Base-by-base conservation (phyloP, 2,113 vertebrate species). In the Gnathochromis pfefferi region DNA sequence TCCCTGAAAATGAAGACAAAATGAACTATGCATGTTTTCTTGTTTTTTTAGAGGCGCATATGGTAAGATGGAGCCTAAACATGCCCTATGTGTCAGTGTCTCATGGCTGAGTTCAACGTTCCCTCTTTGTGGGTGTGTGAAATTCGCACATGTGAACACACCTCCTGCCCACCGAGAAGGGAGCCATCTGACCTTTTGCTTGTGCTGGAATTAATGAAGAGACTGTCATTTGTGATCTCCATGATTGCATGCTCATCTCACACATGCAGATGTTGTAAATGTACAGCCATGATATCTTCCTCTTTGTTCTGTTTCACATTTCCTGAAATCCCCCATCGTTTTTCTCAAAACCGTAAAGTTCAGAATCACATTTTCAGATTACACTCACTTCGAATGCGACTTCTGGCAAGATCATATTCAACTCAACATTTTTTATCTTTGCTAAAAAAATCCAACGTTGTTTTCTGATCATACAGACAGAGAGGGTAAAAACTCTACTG, bases 141-240 rank as follows among this genome's bases (percentile, higher is more conserved):
- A 92, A 93, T 83, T 94, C 90, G 83, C 94, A 93, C 92, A 88
- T 94, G 87, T 92, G 91, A 94, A 84, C 88, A 88, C 90, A 92
- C 91, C 88, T 94, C 90, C 93, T 94, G 93, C 94, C 90, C 83
- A 51, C 83, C 13, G 26, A 92, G 85, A 88, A 79, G 82, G 65
- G 78, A 93, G 90, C 95, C 92, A 94, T 94, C 90, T 95, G 95
- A 95, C 94, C 94, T 95, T 95, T 94, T 87, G 81, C 89, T 85
- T 42, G 75, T 85, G 83, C 57, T 13, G 31, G 35, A 90, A 86
- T 94, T 95, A 95, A 94, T 95, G 90, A 94, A 92, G 85, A 87
- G 57, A 83, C 86, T 88, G 90, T 91, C 89, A 93, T 92, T 92
- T 78, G 70, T 70, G 5, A 9, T 55, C 40, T 87, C 79, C 84